Conservation (phyloP, 2,888 invertebrate species). For the Alviniconcha strummeri region DNA sequence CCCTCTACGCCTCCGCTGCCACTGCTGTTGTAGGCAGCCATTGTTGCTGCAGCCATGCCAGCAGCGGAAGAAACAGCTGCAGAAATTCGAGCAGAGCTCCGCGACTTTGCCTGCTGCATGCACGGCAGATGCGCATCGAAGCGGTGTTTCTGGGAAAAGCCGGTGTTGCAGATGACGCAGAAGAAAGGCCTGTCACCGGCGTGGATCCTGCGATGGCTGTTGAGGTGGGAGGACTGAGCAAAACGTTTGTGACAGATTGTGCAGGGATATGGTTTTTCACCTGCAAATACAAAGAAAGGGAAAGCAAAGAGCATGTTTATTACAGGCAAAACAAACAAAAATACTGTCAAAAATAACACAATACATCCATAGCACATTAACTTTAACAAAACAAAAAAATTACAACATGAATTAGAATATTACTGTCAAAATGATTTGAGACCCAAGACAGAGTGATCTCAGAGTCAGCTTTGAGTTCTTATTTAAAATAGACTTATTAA, state of each 20-base stretch:
- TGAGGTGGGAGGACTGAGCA: conserved; percentile 57
- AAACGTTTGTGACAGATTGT: conserved; percentile 56
- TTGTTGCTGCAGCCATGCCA: neutral
- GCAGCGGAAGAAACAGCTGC: conserved; percentile 1
- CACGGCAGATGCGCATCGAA: conserved; percentile 50
- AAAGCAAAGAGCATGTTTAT: no score
- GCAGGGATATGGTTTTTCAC: conserved; percentile 55
- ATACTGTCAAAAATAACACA: neutral
- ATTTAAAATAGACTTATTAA: neutral
- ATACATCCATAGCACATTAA: neutral
- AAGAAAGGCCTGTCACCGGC: conserved; percentile 52
- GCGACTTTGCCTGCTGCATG: conserved; percentile 27
- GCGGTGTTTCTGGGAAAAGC: conserved; percentile 54
- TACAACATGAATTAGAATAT: neutral
- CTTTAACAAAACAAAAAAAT: neutral
- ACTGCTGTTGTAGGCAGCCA: neutral
- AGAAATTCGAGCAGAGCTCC: conserved; percentile 19
- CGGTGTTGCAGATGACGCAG: conserved; percentile 52
- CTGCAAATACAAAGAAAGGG: conserved; percentile 19
- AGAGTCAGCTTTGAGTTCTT: no score
- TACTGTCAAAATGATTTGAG: neutral
- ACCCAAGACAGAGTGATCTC: no score
- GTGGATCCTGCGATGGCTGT: conserved; percentile 54
- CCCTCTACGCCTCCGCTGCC: neutral
- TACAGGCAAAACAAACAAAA: neutral